These are phyloP conservation scores for Ciconia maguari DNA, from an alignment of 2,113 vertebrate species.

Conservation along the genomic window DNA sequence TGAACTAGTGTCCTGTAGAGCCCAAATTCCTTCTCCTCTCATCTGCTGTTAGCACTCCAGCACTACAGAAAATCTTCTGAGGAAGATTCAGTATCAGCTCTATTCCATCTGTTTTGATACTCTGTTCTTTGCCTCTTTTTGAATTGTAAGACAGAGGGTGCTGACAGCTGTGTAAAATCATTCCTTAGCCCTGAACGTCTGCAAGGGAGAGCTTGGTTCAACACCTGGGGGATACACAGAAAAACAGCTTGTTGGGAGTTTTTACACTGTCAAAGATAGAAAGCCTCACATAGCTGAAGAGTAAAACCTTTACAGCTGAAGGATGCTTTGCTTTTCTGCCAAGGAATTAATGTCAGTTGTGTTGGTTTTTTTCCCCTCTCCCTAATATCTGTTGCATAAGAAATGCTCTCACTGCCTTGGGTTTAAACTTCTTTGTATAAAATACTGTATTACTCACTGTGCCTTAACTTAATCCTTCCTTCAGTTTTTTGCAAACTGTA, in stretches of 20 bases:
- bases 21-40: neutral
- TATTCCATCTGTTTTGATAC: neutral
- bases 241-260: neutral
- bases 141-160: neutral
- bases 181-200: neutral
- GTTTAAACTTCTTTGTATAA: slow-evolving; percentile 47
- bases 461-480: slow-evolving; percentile 77
- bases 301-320: neutral
- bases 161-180: neutral
- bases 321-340: neutral
- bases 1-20: neutral
- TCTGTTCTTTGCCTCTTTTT: neutral
- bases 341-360: neutral
- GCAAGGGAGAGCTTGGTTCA: neutral
- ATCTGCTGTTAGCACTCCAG: neutral
- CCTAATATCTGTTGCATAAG: neutral
- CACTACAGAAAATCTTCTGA: neutral
- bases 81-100: neutral
- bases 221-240: neutral
- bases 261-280: neutral
- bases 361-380: neutral
- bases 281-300: neutral
- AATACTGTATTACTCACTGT: slow-evolving; percentile 67
- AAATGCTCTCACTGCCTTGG: slow-evolving; percentile 40
- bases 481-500: slow-evolving; percentile 66